These are phyloP conservation scores for Leucopternis melanops DNA, from an alignment of 2,113 vertebrate genomes.

Conservation along the genomic window DNA sequence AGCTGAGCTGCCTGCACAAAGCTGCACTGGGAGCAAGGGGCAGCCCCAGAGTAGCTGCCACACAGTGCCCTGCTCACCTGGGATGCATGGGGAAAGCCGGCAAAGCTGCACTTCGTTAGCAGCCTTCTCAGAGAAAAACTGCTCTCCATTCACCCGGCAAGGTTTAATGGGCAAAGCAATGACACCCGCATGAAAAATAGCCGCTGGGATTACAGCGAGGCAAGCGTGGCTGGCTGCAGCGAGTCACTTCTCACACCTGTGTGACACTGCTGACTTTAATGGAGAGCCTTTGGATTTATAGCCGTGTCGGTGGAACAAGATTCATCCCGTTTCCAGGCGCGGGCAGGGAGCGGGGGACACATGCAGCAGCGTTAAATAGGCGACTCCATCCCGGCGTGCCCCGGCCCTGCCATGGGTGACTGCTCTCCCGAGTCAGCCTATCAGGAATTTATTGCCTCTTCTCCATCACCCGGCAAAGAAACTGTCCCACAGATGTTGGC, in stretches of 20 bases:
- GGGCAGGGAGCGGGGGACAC: slow-evolving; percentile 3
- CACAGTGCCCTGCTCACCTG: not conserved
- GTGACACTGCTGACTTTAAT: not conserved
- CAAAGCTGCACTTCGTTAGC: not conserved
- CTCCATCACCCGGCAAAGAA: slow-evolving; percentile 35
- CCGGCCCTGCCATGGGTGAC: slow-evolving; percentile 50
- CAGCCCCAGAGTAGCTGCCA: not conserved
- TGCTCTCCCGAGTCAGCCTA: slow-evolving; percentile 19
- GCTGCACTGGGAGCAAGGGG: rapidly evolving
- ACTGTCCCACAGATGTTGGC: slow-evolving; percentile 61
- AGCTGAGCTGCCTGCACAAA: not conserved
- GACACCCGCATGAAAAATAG: rapidly evolving
- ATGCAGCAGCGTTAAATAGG: not conserved
- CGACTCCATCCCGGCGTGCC: not conserved
- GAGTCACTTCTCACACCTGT: not conserved
- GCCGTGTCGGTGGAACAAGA: rapidly evolving
- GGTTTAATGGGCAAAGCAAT: not conserved
- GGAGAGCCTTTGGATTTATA: not conserved
- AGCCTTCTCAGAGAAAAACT: not conserved
- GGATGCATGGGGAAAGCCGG: rapidly evolving
- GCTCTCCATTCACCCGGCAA: not conserved
- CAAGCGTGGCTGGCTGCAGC: not conserved
- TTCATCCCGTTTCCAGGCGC: slow-evolving; percentile 33
- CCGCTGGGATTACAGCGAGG: not conserved
- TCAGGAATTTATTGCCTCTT: slow-evolving; percentile 53